A percentile compares a stretch with the other conserved stretches of the same genome.
Evolutionary conservation across 2,888 invertebrate species (phyloP).

Genomic region (Lamellibrachia columna): DNA sequence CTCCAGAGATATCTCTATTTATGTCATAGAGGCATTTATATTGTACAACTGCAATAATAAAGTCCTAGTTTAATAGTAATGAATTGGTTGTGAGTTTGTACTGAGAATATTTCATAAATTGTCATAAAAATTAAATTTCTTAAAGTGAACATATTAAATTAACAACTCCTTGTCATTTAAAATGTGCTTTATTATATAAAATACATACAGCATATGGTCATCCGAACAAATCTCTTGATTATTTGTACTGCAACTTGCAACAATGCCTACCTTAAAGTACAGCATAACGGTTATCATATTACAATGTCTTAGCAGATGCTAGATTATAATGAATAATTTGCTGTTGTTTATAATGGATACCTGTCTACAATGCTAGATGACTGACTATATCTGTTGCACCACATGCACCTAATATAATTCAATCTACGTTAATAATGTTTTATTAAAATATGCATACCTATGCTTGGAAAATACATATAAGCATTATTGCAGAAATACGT

Average conservation of each 20-base stretch:
- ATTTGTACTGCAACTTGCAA: not conserved
- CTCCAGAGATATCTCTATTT: not conserved
- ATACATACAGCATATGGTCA: not conserved
- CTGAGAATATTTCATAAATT: not conserved
- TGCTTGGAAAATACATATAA: not conserved
- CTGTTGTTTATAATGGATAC: too few species aligned
- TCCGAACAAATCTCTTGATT: not conserved
- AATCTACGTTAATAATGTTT: not conserved
- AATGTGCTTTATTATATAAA: not conserved
- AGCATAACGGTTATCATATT: not conserved
- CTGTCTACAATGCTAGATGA: not conserved
- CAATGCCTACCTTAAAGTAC: not conserved
- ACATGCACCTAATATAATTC: not conserved
- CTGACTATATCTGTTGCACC: not conserved
- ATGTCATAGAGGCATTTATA: conserved; percentile 9
- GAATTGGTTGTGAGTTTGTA: not conserved
- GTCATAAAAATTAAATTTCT: not conserved
- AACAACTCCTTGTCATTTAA: not conserved
- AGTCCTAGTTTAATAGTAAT: conserved; percentile 10
- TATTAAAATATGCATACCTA: not conserved
- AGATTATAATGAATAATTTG: not conserved
- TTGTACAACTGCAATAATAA: not conserved
- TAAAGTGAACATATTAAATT: not conserved
- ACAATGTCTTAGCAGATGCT: not conserved
- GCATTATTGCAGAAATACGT: not conserved